Evolutionary conservation across 2,113 vertebrate species (phyloP).

Genomic region (Bos indicus): DNA sequence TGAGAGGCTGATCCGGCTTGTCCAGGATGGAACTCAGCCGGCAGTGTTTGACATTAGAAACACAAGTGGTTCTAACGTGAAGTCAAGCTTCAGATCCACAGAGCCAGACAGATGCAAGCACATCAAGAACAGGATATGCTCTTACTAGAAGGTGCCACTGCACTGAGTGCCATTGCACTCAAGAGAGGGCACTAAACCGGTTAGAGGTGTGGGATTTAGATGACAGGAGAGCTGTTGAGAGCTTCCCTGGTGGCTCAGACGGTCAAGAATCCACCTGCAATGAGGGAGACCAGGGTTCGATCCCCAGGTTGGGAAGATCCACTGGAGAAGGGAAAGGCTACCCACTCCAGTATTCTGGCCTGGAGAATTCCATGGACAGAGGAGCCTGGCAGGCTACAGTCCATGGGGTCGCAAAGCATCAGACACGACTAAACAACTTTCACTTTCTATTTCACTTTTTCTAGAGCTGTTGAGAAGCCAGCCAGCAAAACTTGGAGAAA

Average conservation of each 20-base stretch:
- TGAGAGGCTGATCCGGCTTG: not conserved
- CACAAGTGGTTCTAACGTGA: not conserved
- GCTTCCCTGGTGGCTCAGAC: not conserved
- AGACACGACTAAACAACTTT: not conserved
- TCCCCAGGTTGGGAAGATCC: not conserved
- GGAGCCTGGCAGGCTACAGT: not conserved
- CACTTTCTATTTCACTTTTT: not conserved
- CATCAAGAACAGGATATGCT: not conserved
- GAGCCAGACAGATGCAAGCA: not conserved
- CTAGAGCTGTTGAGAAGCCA: not conserved
- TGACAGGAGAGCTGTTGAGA: not conserved
- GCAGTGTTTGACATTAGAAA: not conserved
- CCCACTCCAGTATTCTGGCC: not conserved
- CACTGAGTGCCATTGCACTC: not conserved
- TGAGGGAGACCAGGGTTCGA: not conserved
- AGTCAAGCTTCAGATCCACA: not conserved
- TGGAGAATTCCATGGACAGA: not conserved
- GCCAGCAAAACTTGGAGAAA: no score
- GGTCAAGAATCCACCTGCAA: not conserved
- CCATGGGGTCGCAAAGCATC: not conserved
- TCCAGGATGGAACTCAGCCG: not conserved
- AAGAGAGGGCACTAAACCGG: not conserved
- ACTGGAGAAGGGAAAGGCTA: not conserved
- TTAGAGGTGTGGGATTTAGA: not conserved
- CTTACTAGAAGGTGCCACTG: no score